A percentile compares a stretch with the other conserved stretches of the same genome.
Evolutionary conservation across 2,113 vertebrate species (phyloP).

Genomic region (Struthidea cinerea): DNA sequence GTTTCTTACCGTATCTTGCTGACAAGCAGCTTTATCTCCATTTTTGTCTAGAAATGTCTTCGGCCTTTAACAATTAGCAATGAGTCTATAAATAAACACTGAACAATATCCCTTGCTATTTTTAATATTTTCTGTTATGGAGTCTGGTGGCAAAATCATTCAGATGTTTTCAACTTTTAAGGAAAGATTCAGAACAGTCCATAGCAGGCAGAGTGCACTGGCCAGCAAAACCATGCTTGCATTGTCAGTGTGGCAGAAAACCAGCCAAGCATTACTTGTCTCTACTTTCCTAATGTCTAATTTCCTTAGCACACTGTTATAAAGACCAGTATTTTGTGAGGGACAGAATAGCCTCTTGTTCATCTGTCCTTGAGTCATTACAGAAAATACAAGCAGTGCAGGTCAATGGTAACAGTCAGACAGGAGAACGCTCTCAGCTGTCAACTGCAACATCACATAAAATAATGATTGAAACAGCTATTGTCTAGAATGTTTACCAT

Average conservation of each 20-base stretch:
- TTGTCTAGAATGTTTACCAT: not conserved
- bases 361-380: not conserved
- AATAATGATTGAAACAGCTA: not conserved
- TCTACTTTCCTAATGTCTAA: not conserved
- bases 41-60: not conserved
- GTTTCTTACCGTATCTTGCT: not conserved
- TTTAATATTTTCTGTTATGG: not conserved
- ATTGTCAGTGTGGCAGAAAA: not conserved
- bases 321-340: not conserved
- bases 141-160: conserved; percentile 16
- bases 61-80: not conserved
- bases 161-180: conserved; percentile 59
- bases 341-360: not conserved
- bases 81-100: not conserved
- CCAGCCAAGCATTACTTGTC: not conserved
- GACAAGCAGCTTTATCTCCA: not conserved
- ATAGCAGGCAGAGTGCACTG: not conserved
- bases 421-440: not conserved
- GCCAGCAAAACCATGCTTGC: not conserved
- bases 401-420: not conserved
- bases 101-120: conserved; percentile 22
- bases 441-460: not conserved
- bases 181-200: conserved; percentile 18
- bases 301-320: not conserved
- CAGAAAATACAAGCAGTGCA: not conserved